Conservation (phyloP, 2,797 vertebrate genomes). For the Lycodopsis pacificus region DNA sequence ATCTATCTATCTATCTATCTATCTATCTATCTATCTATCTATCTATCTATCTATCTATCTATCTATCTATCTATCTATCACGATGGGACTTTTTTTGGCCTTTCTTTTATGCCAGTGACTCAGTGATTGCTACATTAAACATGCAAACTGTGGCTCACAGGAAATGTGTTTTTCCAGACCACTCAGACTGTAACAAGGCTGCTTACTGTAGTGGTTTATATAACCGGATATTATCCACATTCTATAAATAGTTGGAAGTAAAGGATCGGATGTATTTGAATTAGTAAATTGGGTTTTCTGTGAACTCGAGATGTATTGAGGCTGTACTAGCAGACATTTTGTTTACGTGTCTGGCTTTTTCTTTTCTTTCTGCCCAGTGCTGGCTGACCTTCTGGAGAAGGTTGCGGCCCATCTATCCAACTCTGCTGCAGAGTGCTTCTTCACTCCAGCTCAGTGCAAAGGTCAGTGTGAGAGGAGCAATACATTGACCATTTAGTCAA, state of each 20-base stretch:
- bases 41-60: no score
- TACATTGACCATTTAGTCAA: constrained; percentile 19
- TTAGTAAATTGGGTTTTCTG: constrained; percentile 11
- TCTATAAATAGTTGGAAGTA: constrained; percentile 18
- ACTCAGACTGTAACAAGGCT: background rate
- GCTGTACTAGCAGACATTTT: background rate
- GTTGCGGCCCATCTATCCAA: constrained; percentile 87
- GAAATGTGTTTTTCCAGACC: background rate
- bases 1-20: no score
- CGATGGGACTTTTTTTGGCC: background rate
- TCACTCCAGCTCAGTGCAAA: constrained; percentile 84
- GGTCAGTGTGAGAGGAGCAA: constrained; percentile 81
- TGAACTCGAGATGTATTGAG: constrained; percentile 8
- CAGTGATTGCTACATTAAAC: background rate
- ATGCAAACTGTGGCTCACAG: constrained; percentile 5
- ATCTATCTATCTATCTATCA: background rate
- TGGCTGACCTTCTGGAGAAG: constrained; percentile 91
- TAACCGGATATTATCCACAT: background rate
- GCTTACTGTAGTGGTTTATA: background rate
- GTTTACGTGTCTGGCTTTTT: background rate
- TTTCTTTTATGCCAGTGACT: constrained; percentile 12
- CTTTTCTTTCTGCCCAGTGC: constrained; percentile 79
- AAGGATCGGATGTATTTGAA: background rate
- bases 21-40: no score
- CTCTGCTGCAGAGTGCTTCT: constrained; percentile 85